Evolutionary conservation across 2,888 invertebrate genomes (phyloP), one percentile per base, ranked within the genome.

Genomic region (Notodonta dromedarius): DNA sequence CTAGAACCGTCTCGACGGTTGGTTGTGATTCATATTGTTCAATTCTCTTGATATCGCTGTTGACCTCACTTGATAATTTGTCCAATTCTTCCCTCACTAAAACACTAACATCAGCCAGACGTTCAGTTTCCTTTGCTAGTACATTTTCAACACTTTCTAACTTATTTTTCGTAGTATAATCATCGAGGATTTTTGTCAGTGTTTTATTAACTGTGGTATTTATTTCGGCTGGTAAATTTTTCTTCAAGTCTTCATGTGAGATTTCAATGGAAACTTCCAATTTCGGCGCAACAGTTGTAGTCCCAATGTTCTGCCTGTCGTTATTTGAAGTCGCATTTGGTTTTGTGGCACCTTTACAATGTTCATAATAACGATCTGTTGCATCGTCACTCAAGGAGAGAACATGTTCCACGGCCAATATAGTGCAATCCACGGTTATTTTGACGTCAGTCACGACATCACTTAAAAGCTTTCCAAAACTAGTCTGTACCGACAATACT

Each of bases 371-470:
- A 51, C 69, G 73, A 52, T 64, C 56, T 24, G 74, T 63, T 46
- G 74, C 70, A 39, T 73, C 71, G 5, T 66, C 63, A 62, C 64
- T 71, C 32, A 74, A 60, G 12, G 73, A 69, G 40, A 89, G 65
- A n/a, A 82, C 86, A 69, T 86, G 77, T 75, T 89, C 88, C 42
- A 91, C 84, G 0, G 90, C 88, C 48, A 87, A 75, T 65, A 91
- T 78, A 4, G 91, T 88, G 65, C 91, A 91, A 51, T 89, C 87
- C 40, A 90, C 81, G 2, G 88, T 88, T 39, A 86, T 85, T 66
- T 80, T 84, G n/a, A 91, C 81, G 68, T 91, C 91, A 46, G 78
- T 74, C 11, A 86, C 85, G 42, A 90, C 89, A 61, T 89, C 86
- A 64, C 71, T 82, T n/a, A 91, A 58, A 61, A 91, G 73, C 71